phyloP scores from a whole-genome alignment of 2,888 invertebrate genomes.

The Globia sparganii region DNA sequence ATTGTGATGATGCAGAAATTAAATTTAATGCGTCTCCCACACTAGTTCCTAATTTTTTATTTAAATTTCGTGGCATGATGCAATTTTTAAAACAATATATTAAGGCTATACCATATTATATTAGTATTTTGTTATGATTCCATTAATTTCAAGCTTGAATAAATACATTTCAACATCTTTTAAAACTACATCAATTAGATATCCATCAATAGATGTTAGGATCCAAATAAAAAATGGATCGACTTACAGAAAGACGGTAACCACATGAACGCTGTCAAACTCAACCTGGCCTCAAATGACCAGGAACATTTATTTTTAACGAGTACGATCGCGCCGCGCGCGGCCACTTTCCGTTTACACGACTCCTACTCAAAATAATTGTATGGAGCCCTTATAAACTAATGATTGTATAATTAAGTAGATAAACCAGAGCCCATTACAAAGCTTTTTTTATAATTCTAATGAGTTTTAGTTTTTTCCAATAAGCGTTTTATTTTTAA shows the following conservation, averaged over 20 bases:
- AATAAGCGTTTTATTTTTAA: too few relatives aligned
- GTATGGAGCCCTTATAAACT: too few relatives aligned
- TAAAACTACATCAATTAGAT: not conserved
- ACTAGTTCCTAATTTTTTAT: not conserved
- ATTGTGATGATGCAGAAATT: constrained; percentile 18
- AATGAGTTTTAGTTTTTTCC: too few relatives aligned
- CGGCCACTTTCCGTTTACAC: too few relatives aligned
- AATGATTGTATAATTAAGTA: too few relatives aligned
- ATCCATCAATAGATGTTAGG: not conserved
- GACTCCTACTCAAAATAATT: too few relatives aligned
- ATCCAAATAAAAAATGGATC: not conserved
- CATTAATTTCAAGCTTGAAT: not conserved
- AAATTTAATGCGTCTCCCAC: constrained; percentile 22
- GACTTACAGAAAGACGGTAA: not conserved
- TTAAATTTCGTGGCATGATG: constrained; percentile 11
- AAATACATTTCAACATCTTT: not conserved
- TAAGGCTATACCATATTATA: not conserved
- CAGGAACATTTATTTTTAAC: too few relatives aligned
- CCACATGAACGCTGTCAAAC: too few relatives aligned
- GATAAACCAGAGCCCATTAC: too few relatives aligned
- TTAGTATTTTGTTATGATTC: not conserved
- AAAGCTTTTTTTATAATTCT: too few relatives aligned
- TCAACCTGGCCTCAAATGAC: too few relatives aligned
- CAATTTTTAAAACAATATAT: constrained; percentile 8
- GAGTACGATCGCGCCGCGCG: too few relatives aligned